Conservation (phyloP, 2,888 invertebrate genomes). For the Acleris cristana region DNA sequence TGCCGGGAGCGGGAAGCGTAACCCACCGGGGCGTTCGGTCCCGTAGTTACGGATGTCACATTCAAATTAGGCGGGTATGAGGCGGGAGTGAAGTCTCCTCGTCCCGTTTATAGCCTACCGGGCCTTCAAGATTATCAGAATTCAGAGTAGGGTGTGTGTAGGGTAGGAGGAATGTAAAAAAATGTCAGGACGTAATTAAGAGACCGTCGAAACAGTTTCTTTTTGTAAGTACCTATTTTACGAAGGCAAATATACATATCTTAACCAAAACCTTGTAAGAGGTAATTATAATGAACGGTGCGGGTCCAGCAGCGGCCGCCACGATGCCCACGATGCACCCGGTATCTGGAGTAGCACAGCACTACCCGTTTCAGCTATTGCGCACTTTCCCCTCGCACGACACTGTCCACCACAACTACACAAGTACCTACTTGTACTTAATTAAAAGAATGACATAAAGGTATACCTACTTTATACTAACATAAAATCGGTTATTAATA, state of each 20-base stretch:
- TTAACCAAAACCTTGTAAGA: neutral
- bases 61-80: constrained; percentile 10
- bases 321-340: neutral
- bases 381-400: constrained; percentile 4
- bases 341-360: too few relatives aligned
- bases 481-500: too few relatives aligned
- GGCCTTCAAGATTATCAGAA: constrained; percentile 6
- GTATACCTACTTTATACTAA: too few relatives aligned
- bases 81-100: constrained; percentile 23
- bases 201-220: too few relatives aligned
- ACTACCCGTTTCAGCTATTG: neutral
- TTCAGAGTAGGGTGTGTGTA: neutral
- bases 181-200: too few relatives aligned
- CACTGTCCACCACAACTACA: neutral
- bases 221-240: too few relatives aligned
- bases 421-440: neutral
- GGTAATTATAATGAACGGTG: neutral
- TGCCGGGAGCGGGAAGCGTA: constrained; percentile 36
- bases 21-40: constrained; percentile 27
- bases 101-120: constrained; percentile 12
- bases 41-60: constrained; percentile 32
- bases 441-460: too few relatives aligned
- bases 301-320: neutral
- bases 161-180: too few relatives aligned
- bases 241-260: too few relatives aligned